phyloP scores from a whole-genome alignment of 37 sponge, comb jelly and placozoan genomes.

The Geodia barretti region DNA sequence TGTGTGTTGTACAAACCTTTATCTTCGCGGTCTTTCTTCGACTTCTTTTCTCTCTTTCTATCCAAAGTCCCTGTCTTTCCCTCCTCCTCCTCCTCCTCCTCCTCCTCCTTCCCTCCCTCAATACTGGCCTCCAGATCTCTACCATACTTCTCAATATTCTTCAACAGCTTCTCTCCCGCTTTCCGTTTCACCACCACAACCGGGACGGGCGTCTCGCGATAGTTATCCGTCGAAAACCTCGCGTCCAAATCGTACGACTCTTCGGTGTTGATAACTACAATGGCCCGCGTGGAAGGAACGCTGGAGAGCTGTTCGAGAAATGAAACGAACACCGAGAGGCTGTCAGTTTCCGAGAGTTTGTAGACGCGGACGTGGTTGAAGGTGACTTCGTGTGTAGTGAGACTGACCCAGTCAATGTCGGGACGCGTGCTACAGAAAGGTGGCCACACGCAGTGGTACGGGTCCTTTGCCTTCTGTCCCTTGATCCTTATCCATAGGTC shows the following conservation, averaged over 20 bases:
- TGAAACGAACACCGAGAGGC: not conserved
- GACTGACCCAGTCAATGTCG: not conserved
- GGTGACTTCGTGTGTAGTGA: not conserved
- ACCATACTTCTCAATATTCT: not conserved
- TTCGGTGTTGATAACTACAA: not conserved
- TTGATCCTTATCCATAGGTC: not conserved
- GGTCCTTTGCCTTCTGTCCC: not conserved
- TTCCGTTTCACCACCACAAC: not conserved
- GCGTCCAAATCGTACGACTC: not conserved
- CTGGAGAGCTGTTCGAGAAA: not conserved
- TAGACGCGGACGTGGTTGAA: not conserved
- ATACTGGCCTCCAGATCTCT: not conserved
- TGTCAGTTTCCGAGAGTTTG: not conserved
- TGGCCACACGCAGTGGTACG: not conserved
- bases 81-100: not conserved
- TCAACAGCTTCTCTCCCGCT: not conserved
- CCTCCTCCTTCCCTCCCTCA: not conserved
- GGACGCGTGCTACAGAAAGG: not conserved
- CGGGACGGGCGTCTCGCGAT: not conserved
- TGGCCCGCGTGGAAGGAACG: not conserved
- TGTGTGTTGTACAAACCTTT: too few relatives aligned
- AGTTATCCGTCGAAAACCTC: not conserved
- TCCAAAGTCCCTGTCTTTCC: too few relatives aligned
- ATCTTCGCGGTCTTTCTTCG: too few relatives aligned
- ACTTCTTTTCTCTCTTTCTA: too few relatives aligned